A percentile compares a stretch with the other conserved stretches of the same genome.
Evolutionary conservation across 1,140 invertebrate species (phyloP).

Genomic region (Popillia japonica): DNA sequence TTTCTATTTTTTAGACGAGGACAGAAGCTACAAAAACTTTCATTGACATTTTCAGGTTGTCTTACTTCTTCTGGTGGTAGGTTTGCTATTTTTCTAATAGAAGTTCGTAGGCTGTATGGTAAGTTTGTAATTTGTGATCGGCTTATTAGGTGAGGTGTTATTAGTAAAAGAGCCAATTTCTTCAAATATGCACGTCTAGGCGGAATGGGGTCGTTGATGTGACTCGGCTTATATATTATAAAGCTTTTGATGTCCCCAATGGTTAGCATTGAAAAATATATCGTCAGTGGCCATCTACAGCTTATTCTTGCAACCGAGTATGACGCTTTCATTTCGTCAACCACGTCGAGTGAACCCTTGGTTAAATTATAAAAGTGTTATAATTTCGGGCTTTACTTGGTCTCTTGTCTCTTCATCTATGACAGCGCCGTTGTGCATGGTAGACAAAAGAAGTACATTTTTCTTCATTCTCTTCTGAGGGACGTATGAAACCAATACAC

Average conservation of each 20-base stretch:
- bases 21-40: not conserved
- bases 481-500: constrained; percentile 47
- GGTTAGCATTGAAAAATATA: constrained; percentile 24
- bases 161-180: not conserved
- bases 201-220: not conserved
- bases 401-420: not conserved
- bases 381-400: not conserved
- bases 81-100: not conserved
- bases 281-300: constrained; percentile 3
- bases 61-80: not conserved
- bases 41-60: not conserved
- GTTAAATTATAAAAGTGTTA: not conserved
- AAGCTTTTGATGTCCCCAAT: not conserved
- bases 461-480: constrained; percentile 41
- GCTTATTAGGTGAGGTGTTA: not conserved
- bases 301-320: not conserved
- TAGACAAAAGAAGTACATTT: constrained; percentile 11
- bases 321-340: not conserved
- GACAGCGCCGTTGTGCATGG: not conserved
- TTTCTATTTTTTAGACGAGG: not conserved
- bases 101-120: not conserved
- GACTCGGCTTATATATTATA: not conserved
- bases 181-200: not conserved
- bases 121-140: not conserved
- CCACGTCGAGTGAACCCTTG: not conserved